A percentile compares a stretch with the other conserved stretches of the same genome.
These are phyloP conservation scores for Acanthopleura granulata DNA, from an alignment of 2,888 invertebrate genomes.

Conservation along the genomic window DNA sequence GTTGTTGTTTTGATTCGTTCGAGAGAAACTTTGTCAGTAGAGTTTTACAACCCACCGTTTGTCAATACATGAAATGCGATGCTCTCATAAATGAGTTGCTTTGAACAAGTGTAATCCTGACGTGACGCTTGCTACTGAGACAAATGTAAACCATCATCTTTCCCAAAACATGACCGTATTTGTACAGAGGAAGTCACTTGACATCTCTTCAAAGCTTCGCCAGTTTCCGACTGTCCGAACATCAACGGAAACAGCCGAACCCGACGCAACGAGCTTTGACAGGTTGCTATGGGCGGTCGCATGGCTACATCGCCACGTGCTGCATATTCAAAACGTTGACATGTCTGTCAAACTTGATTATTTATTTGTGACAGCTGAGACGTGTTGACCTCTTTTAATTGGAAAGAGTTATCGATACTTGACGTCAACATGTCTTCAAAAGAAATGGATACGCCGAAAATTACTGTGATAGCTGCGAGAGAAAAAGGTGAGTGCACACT, in stretches of 20 bases:
- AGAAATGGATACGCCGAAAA: neutral
- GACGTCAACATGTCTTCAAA: too few species aligned
- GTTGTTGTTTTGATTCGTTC: too few species aligned
- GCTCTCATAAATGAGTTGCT: too few species aligned
- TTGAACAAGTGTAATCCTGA: too few species aligned
- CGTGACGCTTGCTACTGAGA: too few species aligned
- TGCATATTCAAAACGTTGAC: neutral
- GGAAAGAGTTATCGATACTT: too few species aligned
- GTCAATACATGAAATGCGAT: too few species aligned
- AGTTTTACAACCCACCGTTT: too few species aligned
- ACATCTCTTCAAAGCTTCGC: constrained; percentile 20
- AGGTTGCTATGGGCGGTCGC: constrained; percentile 23
- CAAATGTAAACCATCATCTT: too few species aligned
- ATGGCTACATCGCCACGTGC: neutral
- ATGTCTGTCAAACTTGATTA: constrained; percentile 20
- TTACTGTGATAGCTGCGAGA: constrained; percentile 38
- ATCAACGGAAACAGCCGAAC: neutral
- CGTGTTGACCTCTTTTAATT: too few species aligned
- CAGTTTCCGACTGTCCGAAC: neutral
- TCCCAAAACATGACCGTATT: neutral
- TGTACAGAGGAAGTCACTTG: constrained; percentile 33
- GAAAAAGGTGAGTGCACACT: constrained; percentile 36
- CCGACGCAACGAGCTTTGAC: neutral
- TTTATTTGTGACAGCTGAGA: too few species aligned
- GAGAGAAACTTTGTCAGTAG: too few species aligned